Percentiles rank a stretch among this genome's conserved stretches.
Evolutionary conservation across 2,888 invertebrate species (phyloP).

Genomic region (Panzeria rudis): DNA sequence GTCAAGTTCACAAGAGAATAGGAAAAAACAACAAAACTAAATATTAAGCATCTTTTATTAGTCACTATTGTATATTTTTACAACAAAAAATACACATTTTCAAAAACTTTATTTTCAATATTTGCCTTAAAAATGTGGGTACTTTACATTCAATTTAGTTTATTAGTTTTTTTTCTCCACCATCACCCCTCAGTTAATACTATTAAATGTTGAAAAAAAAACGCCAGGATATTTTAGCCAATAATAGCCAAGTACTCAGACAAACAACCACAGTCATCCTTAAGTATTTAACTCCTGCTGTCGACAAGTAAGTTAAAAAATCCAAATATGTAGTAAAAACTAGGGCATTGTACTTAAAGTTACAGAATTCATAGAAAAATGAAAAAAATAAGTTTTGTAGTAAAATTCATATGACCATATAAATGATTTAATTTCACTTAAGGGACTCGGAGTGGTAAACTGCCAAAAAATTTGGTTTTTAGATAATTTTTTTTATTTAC

Average conservation of each 20-base stretch:
- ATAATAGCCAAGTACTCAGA: not conserved
- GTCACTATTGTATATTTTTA: constrained; percentile 14
- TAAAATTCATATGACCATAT: constrained; percentile 2
- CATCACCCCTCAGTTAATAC: not conserved
- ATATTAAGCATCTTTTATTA: constrained; percentile 32
- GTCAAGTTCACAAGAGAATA: constrained; percentile 48
- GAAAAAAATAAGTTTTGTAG: constrained; percentile 23
- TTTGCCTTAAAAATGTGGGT: not conserved
- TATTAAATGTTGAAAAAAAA: constrained; percentile 33
- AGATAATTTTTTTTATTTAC: no score
- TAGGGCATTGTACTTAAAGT: constrained; percentile 48
- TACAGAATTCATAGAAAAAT: constrained; percentile 17
- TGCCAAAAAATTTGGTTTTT: no score
- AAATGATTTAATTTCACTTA: not conserved
- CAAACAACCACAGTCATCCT: not conserved
- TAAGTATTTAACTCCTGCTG: constrained; percentile 25
- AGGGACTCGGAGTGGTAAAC: not conserved
- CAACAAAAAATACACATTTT: not conserved
- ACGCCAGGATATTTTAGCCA: constrained; percentile 35
- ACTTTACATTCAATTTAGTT: constrained; percentile 24
- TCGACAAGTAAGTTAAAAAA: not conserved
- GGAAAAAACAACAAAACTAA: constrained; percentile 27
- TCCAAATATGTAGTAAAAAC: constrained; percentile 16
- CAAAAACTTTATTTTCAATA: not conserved
- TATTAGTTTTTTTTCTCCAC: not conserved